Evolutionary conservation across 2,113 vertebrate species (phyloP).

Genomic region (Lota lota): DNA sequence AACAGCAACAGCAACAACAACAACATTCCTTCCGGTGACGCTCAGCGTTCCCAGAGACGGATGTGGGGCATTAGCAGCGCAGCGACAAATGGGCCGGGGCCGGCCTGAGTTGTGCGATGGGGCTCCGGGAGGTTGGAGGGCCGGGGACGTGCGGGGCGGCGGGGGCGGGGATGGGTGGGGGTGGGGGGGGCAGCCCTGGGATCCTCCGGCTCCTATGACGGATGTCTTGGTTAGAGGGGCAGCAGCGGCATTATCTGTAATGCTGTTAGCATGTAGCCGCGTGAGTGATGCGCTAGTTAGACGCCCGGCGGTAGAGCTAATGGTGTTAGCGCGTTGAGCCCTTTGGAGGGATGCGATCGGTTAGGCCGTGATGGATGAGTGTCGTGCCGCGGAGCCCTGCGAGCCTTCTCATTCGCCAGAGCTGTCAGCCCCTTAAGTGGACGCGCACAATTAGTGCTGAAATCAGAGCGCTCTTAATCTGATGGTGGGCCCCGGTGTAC

Average conservation of each 20-base stretch:
- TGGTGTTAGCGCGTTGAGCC: slow-evolving; percentile 74
- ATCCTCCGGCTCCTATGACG: slow-evolving; percentile 59
- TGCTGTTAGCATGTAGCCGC: slow-evolving; percentile 73
- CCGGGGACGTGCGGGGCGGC: neutral
- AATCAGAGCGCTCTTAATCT: slow-evolving; percentile 88
- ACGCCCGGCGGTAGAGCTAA: slow-evolving; percentile 72
- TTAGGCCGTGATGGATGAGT: slow-evolving; percentile 89
- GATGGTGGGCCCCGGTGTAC: slow-evolving; percentile 79
- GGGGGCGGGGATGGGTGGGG: neutral
- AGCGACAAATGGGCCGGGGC: slow-evolving; percentile 51
- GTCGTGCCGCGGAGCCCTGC: slow-evolving; percentile 72
- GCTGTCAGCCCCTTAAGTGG: slow-evolving; percentile 90
- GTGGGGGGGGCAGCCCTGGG: slow-evolving; percentile 52
- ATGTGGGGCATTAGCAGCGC: slow-evolving; percentile 51
- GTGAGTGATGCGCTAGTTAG: slow-evolving; percentile 75
- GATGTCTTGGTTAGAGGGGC: slow-evolving; percentile 72
- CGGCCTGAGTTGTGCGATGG: slow-evolving; percentile 6
- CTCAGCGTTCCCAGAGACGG: slow-evolving; percentile 53
- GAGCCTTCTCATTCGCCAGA: slow-evolving; percentile 75
- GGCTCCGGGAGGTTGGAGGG: no score
- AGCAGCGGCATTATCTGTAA: slow-evolving; percentile 64
- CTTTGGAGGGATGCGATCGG: slow-evolving; percentile 81
- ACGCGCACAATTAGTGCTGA: slow-evolving; percentile 82
- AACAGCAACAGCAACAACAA: slow-evolving; percentile 20
- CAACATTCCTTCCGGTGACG: slow-evolving; percentile 43